A percentile compares a stretch with the other conserved stretches of the same genome.
Evolutionary conservation across 2,888 invertebrate species (phyloP).

Genomic region (Petrolisthes manimaculis): DNA sequence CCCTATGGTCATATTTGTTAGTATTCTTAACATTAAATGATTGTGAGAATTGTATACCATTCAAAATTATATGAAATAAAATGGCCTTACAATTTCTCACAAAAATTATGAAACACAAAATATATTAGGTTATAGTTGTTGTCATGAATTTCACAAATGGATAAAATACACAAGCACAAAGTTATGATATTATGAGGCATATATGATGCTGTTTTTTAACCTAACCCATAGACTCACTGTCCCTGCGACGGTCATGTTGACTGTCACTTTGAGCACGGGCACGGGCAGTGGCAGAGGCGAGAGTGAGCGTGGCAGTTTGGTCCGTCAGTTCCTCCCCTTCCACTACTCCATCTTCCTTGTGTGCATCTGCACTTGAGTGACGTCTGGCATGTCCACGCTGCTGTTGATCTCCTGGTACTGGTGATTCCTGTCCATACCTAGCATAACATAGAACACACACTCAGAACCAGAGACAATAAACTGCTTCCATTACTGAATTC

Average conservation of each 20-base stretch:
- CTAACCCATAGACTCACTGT: conserved; percentile 21
- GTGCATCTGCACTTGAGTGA: conserved; percentile 57
- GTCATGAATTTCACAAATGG: too few species aligned
- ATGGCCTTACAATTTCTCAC: too few species aligned
- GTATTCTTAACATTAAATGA: too few species aligned
- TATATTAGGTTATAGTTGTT: too few species aligned
- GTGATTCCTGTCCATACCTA: conserved; percentile 50
- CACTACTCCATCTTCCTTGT: conserved; percentile 38
- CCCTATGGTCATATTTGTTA: too few species aligned
- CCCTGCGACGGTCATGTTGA: conserved; percentile 66
- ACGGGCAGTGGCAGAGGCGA: conserved; percentile 73
- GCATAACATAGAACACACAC: neutral
- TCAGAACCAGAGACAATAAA: neutral
- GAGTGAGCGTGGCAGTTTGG: conserved; percentile 70
- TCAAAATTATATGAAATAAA: too few species aligned
- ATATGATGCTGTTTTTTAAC: too few species aligned
- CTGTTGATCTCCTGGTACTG: conserved; percentile 23
- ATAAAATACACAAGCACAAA: too few species aligned
- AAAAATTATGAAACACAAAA: too few species aligned
- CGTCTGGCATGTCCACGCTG: conserved; percentile 53
- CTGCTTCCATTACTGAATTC: neutral
- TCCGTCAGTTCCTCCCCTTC: conserved; percentile 47
- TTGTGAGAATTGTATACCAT: too few species aligned
- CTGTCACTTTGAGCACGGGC: conserved; percentile 87
- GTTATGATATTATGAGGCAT: too few species aligned